Percentiles rank a stretch among this genome's conserved stretches.
Conservation (phyloP, 2,113 vertebrate species). For the Campylomormyrus tamandua region DNA sequence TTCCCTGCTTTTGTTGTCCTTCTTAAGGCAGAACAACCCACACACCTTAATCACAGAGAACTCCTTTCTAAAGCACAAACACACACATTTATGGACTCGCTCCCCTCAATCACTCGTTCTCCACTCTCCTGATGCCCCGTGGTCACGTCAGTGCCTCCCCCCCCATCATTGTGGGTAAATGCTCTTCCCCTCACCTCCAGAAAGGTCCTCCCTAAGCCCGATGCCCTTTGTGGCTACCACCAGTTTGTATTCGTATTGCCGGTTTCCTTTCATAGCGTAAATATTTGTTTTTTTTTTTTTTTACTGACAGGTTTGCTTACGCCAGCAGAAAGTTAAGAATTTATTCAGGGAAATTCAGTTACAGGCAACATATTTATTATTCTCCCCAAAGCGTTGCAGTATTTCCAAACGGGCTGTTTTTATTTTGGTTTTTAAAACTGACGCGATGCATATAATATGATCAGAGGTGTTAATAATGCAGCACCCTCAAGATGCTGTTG, state of each 20-base stretch:
- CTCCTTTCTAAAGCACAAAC: background rate
- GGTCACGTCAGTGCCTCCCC: background rate
- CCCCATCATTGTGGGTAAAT: background rate
- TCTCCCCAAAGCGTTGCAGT: background rate
- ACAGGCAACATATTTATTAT: background rate
- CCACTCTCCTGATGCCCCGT: background rate
- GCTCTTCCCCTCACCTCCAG: background rate
- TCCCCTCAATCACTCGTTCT: background rate
- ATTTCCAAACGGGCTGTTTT: background rate
- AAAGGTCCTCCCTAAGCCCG: background rate
- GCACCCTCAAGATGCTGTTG: conserved; percentile 25
- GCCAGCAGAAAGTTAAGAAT: background rate
- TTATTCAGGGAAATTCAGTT: background rate
- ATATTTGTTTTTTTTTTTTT: background rate
- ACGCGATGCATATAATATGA: conserved; percentile 40
- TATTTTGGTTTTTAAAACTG: background rate
- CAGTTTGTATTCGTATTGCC: background rate
- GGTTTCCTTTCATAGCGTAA: background rate
- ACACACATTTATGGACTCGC: background rate
- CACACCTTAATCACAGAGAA: background rate
- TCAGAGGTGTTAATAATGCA: conserved; percentile 55
- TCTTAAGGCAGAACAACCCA: background rate
- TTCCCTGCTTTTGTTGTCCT: background rate
- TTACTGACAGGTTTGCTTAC: background rate
- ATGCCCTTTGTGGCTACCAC: background rate